These are phyloP conservation scores for Dendropsophus ebraccatus DNA, from an alignment of 2,113 vertebrate species.

Conservation along the genomic window DNA sequence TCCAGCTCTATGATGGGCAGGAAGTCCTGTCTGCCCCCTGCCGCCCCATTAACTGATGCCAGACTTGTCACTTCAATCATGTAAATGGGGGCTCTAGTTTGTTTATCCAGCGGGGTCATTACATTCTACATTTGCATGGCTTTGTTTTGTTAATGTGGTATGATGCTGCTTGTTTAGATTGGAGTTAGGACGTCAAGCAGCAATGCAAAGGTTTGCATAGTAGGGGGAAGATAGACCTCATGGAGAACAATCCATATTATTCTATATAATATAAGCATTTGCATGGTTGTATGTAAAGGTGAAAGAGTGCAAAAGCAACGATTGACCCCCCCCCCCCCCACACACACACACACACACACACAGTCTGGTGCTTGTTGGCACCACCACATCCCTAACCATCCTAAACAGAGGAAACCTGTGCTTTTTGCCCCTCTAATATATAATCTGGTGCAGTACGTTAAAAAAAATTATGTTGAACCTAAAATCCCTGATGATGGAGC, in stretches of 20 bases:
- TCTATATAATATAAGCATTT: no score
- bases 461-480: no score
- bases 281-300: no score
- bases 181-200: neutral
- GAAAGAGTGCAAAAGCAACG: no score
- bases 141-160: neutral
- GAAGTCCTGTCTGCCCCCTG: constrained; percentile 16
- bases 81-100: neutral
- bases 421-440: no score
- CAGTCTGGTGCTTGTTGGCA: no score
- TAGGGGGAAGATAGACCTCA: neutral
- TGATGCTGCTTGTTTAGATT: constrained; percentile 1
- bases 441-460: no score
- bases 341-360: no score
- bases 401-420: no score
- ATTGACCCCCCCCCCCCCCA: no score
- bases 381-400: no score
- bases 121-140: constrained; percentile 1
- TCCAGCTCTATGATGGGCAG: neutral
- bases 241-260: neutral
- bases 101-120: constrained; percentile 1
- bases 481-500: no score
- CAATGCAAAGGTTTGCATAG: neutral
- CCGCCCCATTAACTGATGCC: constrained; percentile 2
- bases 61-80: constrained; percentile 35